A percentile compares a stretch with the other conserved stretches of the same genome.
Evolutionary conservation across 2,888 invertebrate species (phyloP).

Genomic region (Metacarcinus magister): DNA sequence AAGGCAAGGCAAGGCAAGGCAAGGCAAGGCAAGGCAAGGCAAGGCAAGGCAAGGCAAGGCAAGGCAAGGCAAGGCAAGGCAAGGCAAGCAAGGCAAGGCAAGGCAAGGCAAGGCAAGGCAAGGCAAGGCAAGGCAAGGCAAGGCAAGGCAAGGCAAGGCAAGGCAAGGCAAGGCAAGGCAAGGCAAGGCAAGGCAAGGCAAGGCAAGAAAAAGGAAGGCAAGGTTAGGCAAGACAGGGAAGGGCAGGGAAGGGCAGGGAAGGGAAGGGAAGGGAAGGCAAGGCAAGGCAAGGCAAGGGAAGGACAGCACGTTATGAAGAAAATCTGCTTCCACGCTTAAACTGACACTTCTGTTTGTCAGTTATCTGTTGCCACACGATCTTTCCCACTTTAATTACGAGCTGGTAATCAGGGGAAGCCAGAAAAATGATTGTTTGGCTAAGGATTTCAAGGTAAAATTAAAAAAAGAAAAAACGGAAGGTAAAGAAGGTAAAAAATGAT

Average conservation of each 20-base stretch:
- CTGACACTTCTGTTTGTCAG: background rate
- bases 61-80: no score
- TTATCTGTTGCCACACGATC: background rate
- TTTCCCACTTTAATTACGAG: conserved; percentile 40
- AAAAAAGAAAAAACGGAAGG: conserved; percentile 23
- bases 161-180: no score
- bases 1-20: background rate
- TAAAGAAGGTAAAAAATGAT: conserved; percentile 53
- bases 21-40: background rate
- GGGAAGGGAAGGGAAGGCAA: no score
- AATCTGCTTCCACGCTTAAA: background rate
- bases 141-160: no score
- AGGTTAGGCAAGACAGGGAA: no score
- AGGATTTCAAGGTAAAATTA: conserved; percentile 38
- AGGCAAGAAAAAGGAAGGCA: background rate
- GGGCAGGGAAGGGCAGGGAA: no score
- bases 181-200: background rate
- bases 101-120: background rate
- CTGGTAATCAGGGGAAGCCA: conserved; percentile 20
- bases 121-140: background rate
- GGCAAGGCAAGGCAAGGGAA: no score
- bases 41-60: no score
- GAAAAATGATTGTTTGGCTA: conserved; percentile 43
- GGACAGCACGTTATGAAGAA: no score
- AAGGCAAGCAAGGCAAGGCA: no score